Base-by-base conservation (phyloP, 2,797 vertebrate species). In the Mycteria americana region DNA sequence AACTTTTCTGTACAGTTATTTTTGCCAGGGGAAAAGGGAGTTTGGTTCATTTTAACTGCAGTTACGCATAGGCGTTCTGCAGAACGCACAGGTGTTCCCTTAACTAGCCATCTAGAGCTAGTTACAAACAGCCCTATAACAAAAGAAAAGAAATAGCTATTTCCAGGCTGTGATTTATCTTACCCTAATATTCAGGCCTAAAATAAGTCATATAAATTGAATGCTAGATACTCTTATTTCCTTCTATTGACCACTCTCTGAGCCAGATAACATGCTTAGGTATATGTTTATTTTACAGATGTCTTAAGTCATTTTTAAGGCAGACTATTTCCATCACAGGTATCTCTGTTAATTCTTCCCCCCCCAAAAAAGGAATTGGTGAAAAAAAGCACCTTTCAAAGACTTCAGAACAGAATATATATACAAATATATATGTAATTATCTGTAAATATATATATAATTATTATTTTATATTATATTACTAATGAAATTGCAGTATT, bases 251-350 rank as follows among this genome's bases (percentile, higher is more conserved):
- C 14, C 13, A n/a, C 18, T 53, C 7, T 67, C 67, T 68, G 25
- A 79, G 5, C 13, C n/a, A 77, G 25, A 48, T 51, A 75, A 63
- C 0, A 3, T 57, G 28, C 22, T 48, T 13, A 33, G 11, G 7
- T 35, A 8, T 31, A 68, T 43, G 30, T 37, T 56, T 62, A 37
- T 73, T 75, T 92, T 28, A 39, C 33, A 37, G 3, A 24, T 18
- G 7, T 51, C 24, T 81, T 54, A 81, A 88, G 22, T 60, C 2
- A 54, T 46, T 10, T 93, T 88, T 86, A 92, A 63, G 19, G 18
- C 2, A 43, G 33, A 77, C 5, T 67, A 18, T 63, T 70, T 86
- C 63, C 35, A 62, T 62, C 7, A 37, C 1, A 8, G 0, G 0
- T 63, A 27, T 13, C 22, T 60, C 23, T 54, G 14, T 1, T 89